A percentile compares a stretch with the other conserved stretches of the same genome.
phyloP scores from a whole-genome alignment of 2,113 vertebrate species.

The Campylorhamphus procurvoides region DNA sequence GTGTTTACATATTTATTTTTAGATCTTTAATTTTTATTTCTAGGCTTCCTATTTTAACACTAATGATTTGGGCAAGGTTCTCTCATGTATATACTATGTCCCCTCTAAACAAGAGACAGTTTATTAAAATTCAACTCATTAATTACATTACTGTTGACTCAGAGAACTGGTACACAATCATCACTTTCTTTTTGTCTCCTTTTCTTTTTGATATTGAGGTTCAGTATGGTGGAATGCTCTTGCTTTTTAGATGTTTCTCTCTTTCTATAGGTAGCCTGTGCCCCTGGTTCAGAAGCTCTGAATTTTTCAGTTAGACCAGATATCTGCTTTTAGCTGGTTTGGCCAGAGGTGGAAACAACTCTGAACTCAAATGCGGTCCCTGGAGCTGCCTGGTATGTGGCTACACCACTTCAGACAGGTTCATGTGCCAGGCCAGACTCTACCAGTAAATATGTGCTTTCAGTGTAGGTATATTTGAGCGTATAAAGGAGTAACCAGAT shows the following conservation, averaged over 20 bases:
- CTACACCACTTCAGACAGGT: not conserved
- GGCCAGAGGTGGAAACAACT: not conserved
- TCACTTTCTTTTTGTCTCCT: not conserved
- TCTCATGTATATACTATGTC: not conserved
- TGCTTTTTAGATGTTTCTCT: not conserved
- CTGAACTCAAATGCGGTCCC: accelerated
- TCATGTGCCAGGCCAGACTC: not conserved
- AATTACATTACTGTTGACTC: not conserved
- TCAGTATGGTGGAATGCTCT: not conserved
- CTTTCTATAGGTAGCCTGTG: not conserved
- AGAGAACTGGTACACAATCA: not conserved
- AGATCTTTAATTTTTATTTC: not conserved
- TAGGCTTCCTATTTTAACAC: not conserved
- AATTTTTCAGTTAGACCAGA: not conserved
- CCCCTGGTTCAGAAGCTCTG: not conserved
- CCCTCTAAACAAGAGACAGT: not conserved
- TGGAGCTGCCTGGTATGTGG: not conserved
- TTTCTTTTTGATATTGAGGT: not conserved
- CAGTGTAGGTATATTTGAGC: not conserved
- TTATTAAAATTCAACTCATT: not conserved
- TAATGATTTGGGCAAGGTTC: not conserved
- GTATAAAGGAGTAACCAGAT: not conserved
- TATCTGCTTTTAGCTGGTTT: not conserved
- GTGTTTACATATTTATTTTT: accelerated
- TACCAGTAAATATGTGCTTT: not conserved